phyloP scores from a whole-genome alignment of 2,888 invertebrate genomes.

The Cheilosia soror region DNA sequence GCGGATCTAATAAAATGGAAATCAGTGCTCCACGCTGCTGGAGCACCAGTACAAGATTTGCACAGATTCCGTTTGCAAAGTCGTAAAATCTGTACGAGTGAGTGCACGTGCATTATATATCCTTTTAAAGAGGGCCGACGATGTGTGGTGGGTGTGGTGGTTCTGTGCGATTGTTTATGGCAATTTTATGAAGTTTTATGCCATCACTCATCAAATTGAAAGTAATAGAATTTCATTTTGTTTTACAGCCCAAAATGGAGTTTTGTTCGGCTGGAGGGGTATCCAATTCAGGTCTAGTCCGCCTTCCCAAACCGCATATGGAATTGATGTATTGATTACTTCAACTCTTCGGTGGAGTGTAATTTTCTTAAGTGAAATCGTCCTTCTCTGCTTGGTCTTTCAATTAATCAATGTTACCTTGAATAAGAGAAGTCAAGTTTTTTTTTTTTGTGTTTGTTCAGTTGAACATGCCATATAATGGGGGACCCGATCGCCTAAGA shows the following conservation, averaged over 20 bases:
- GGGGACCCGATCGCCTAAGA: constrained; percentile 22
- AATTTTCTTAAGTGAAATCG: constrained; percentile 69
- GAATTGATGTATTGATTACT: constrained; percentile 61
- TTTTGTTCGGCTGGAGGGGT: neutral
- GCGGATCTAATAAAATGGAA: constrained; percentile 74
- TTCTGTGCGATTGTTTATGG: constrained; percentile 59
- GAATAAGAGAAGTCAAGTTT: neutral
- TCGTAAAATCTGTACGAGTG: constrained; percentile 72
- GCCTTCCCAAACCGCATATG: constrained; percentile 34
- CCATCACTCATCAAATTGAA: constrained; percentile 71
- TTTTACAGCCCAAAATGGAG: constrained; percentile 56
- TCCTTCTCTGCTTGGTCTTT: constrained; percentile 46
- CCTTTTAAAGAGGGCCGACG: constrained; percentile 53
- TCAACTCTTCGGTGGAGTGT: constrained; percentile 38
- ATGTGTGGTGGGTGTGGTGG: constrained; percentile 4
- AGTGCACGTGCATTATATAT: constrained; percentile 75
- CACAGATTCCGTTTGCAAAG: constrained; percentile 61
- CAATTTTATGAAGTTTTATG: constrained; percentile 72
- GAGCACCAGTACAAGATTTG: constrained; percentile 13
- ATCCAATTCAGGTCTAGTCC: neutral
- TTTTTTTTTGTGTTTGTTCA: constrained; percentile 3
- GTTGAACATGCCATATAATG: constrained; percentile 20
- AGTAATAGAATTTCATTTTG: constrained; percentile 68
- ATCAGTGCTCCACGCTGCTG: constrained; percentile 57
- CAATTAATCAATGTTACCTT: constrained; percentile 69